Base-by-base conservation (phyloP, 2,113 vertebrate species). In the Nesogale talazaci region DNA sequence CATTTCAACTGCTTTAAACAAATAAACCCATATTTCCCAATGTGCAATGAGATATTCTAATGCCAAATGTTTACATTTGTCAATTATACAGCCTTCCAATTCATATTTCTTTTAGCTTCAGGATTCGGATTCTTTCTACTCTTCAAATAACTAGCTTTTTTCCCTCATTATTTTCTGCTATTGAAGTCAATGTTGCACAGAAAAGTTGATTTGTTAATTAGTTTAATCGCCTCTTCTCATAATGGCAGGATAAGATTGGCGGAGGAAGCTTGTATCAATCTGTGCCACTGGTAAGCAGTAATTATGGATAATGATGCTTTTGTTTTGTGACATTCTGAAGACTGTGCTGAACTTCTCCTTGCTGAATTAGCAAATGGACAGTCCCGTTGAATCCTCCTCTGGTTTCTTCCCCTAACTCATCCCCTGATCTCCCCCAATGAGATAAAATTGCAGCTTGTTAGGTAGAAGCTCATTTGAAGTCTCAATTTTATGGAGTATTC, bases 271-370 rank as follows among this genome's bases (percentile, higher is more conserved):
- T 98, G 97, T 98, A 97, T 97, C 97, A 98, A 65, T 97, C 97
- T 80, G 77, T 89, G 94, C 97, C 98, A 99, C 98, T 98, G 98
- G 98, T 98, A 98, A 98, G 97, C 98, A 97, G 98, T 99, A 99
- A 99, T 99, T 99, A 99, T 95, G 96, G 98, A 98, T 99, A 99
- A 99, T 99, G 98, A 99, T 95, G 98, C 98, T 99, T 99, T 99
- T 99, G 99, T 99, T 98, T 99, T 98, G 98, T 89, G 93, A 97
- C 97, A 98, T 99, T 98, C 98, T 98, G 98, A 98, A 98, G 98
- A 98, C 98, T 97, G 98, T 99, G 98, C 99, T 99, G 98, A 99
- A 98, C 98, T 99, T 98, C 97, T 98, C 97, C 97, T 93, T 72
- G 10, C 87, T 98, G 98, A 98, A 99, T 98, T 98, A 98, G 98